Evolutionary conservation across 2,888 invertebrate species (phyloP).

Genomic region (Cyclophora albipunctata): DNA sequence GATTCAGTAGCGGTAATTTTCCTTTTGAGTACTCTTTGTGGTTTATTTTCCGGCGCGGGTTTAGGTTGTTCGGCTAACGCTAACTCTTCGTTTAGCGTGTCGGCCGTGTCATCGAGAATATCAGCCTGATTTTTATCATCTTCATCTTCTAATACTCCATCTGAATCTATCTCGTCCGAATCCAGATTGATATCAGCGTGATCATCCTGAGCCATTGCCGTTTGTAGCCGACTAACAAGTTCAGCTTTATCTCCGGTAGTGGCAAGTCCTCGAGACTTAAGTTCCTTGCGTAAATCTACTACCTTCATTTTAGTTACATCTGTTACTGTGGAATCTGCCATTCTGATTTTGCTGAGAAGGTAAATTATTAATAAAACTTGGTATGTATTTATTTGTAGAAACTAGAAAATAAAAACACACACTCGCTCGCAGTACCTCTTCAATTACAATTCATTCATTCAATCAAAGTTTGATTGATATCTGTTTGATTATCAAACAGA

Average conservation of each 20-base stretch:
- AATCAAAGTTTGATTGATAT: too few species aligned
- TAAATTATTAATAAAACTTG: too few species aligned
- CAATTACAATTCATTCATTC: too few species aligned
- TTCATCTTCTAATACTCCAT: slow-evolving; percentile 71
- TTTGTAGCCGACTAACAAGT: slow-evolving; percentile 83
- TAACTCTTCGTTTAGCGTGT: slow-evolving; percentile 57
- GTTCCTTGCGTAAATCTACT: slow-evolving; percentile 87
- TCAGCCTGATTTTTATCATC: slow-evolving; percentile 67
- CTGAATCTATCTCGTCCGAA: slow-evolving; percentile 71
- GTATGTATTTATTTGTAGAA: too few species aligned
- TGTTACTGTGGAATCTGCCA: slow-evolving; percentile 43
- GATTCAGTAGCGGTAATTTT: slow-evolving; percentile 41
- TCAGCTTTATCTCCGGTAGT: slow-evolving; percentile 88
- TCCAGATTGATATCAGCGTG: slow-evolving; percentile 55
- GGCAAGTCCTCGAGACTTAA: slow-evolving; percentile 85
- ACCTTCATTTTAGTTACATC: slow-evolving; percentile 79
- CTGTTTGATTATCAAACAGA: too few species aligned
- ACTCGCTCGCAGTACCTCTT: too few species aligned
- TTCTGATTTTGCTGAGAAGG: slow-evolving; percentile 7
- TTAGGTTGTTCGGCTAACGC: slow-evolving; percentile 49
- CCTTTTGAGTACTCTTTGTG: slow-evolving; percentile 47
- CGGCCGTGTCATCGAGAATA: slow-evolving; percentile 55
- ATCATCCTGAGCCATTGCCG: slow-evolving; percentile 66
- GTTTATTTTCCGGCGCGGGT: slow-evolving; percentile 35
- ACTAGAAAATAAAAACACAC: too few species aligned